A percentile compares a stretch with the other conserved stretches of the same genome.
Conservation (phyloP, 2,797 vertebrate species). For the Hydrophis major region DNA sequence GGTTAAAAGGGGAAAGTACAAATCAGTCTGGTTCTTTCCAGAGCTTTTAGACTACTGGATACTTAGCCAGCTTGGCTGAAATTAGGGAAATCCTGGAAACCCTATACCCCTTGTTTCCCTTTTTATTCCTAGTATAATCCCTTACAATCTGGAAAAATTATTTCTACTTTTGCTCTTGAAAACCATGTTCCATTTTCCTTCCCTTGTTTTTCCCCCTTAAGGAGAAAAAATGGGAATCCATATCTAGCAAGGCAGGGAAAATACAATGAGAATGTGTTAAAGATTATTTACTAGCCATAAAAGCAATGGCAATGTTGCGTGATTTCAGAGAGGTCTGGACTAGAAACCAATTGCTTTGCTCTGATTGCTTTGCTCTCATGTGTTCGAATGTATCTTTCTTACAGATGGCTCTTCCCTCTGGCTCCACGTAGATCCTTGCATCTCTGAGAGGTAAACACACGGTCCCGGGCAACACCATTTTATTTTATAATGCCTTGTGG, state of each 20-base stretch:
- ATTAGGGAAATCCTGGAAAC: not conserved
- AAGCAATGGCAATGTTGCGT: not conserved
- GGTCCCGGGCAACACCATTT: not conserved
- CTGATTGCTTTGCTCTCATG: not conserved
- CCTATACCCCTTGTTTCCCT: not conserved
- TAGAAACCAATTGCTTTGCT: not conserved
- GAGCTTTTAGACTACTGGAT: not conserved
- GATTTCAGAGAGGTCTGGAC: not conserved
- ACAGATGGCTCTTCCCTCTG: not conserved
- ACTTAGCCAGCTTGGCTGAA: not conserved
- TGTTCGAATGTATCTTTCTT: not conserved
- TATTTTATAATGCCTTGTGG: not conserved
- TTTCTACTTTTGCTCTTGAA: not conserved
- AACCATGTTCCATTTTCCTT: not conserved
- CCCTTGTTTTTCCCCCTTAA: not conserved
- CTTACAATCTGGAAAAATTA: not conserved
- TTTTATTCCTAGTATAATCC: not conserved
- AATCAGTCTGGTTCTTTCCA: not conserved
- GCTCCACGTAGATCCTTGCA: not conserved
- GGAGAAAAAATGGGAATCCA: not conserved
- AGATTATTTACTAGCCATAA: not conserved
- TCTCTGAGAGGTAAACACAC: slow-evolving; percentile 26
- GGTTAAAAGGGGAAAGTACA: not conserved
- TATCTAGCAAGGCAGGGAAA: not conserved
- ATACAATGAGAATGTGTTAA: not conserved